Evolutionary conservation across 2,113 vertebrate species (phyloP), one percentile per base, ranked within the genome.

Genomic region (Eira barbara): DNA sequence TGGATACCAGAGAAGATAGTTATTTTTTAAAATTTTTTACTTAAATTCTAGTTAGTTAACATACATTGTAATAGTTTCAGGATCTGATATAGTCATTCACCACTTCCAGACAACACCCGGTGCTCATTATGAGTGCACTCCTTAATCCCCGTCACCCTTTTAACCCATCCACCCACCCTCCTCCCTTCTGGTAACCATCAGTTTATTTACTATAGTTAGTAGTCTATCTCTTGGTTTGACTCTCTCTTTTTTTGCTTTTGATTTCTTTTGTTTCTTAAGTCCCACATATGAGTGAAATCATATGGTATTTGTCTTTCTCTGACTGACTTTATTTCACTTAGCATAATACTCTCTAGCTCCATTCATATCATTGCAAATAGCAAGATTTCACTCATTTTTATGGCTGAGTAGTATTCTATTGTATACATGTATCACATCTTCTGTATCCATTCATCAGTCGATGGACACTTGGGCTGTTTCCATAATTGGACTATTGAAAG

Each of bases 1-100:
- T 99, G 99, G 99, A 99, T 98, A 99, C 99, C 0, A 98, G 98
- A 98, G 99, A 99, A 96, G 99, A 99, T 74, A 99, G 98, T 91
- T 99, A 49, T 49, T 52, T 52, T 49, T 52, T 17, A 5, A 52
- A 52, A 15, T 4, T 15, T 74, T 74, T 74, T 74, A 74, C 25
- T 74, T 25, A 42, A 73, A 73, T 73, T 73, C 71, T 39, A 42
- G 71, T 73, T 73, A 73, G 12, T 73, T 69, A 69, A 69, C 65
- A 36, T 5, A 71, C 9, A 71, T n/a, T 71, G n/a, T 39, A 71
- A 39, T 71, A 23, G 18, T 36, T 71, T 71, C 9, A 23, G 69
- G 18, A n/a, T 71, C n/a, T 10, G 36, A 71, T 23, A 71, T 36
- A 39, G n/a, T 36, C 9, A 71, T 71, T 71, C 9, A 36, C 21